Percentiles rank a stretch among this genome's conserved stretches.
phyloP scores from a whole-genome alignment of 1,140 invertebrate genomes.

The Penaeus chinensis region DNA sequence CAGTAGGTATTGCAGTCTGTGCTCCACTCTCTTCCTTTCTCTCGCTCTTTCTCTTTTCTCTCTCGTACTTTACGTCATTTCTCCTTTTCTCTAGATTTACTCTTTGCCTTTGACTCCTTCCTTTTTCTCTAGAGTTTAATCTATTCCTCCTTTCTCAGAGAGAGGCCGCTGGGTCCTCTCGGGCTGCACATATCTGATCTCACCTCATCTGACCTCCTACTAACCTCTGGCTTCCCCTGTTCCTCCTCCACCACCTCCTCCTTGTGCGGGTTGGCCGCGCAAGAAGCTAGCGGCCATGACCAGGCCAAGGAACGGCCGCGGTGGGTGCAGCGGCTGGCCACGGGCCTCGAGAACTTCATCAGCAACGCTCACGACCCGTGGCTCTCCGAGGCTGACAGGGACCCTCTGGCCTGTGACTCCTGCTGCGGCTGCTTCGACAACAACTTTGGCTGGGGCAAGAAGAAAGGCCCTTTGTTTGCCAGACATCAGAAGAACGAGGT shows the following conservation, averaged over 20 bases:
- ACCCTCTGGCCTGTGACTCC: slow-evolving; percentile 61
- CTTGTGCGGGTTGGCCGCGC: slow-evolving; percentile 11
- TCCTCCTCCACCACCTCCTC: slow-evolving; percentile 9
- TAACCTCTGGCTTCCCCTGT: slow-evolving; percentile 53
- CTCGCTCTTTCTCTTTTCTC: not conserved
- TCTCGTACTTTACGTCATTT: no score
- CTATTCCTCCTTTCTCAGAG: not conserved
- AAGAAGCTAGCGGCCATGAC: slow-evolving; percentile 53
- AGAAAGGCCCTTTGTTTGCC: slow-evolving; percentile 53
- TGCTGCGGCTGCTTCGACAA: slow-evolving; percentile 59
- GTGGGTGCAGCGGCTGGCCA: slow-evolving; percentile 58
- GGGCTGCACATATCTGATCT: not conserved
- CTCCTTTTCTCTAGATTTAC: no score
- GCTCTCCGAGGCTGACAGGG: slow-evolving; percentile 62
- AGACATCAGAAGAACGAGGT: slow-evolving; percentile 57
- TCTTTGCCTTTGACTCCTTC: no score
- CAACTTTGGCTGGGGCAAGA: slow-evolving; percentile 52
- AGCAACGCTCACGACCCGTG: slow-evolving; percentile 64
- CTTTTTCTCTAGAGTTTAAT: slow-evolving; percentile 26
- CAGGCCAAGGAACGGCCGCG: slow-evolving; percentile 45
- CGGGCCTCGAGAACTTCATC: slow-evolving; percentile 63
- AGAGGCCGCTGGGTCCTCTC: slow-evolving; percentile 2
- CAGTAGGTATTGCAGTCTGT: slow-evolving; percentile 43
- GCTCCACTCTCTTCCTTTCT: slow-evolving; percentile 22
- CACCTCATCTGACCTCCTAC: slow-evolving; percentile 32